Conservation (phyloP, 2,888 invertebrate genomes). For the Zhengitettix transpicula region DNA sequence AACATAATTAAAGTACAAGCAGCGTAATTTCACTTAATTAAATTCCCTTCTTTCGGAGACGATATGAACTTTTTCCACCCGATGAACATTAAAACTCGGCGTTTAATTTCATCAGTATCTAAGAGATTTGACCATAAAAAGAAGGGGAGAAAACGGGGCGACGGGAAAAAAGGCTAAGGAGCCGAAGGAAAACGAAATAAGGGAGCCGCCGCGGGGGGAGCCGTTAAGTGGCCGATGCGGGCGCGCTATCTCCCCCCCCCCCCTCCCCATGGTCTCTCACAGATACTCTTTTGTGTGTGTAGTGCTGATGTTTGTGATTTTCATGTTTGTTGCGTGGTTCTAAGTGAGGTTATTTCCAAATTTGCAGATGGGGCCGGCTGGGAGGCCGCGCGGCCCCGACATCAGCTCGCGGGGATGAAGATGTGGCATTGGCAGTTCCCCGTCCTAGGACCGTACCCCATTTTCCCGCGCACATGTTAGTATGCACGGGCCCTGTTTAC, state of each 20-base stretch:
- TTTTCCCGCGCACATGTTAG: constrained; percentile 10
- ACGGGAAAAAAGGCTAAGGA: constrained; percentile 7
- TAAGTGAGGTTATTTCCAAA: constrained; percentile 11
- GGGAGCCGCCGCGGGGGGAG: neutral
- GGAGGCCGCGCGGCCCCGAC: constrained; percentile 7
- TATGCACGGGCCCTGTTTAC: neutral
- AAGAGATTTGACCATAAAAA: constrained; percentile 33
- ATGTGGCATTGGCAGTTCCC: constrained; percentile 12
- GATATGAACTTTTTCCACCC: constrained; percentile 35
- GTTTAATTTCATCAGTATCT: constrained; percentile 35
- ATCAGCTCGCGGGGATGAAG: constrained; percentile 9
- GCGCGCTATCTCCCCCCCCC: neutral
- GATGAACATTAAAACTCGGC: constrained; percentile 34
- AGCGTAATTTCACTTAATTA: constrained; percentile 38
- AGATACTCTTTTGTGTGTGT: too few species aligned
- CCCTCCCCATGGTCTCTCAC: neutral
- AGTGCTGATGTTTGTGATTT: too few species aligned
- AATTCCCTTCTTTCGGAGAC: constrained; percentile 32
- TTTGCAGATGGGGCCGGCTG: constrained; percentile 13
- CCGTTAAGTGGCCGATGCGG: neutral
- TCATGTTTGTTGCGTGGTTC: neutral
- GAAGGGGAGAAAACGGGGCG: constrained; percentile 18
- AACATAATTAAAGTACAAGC: constrained; percentile 38
- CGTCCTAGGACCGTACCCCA: constrained; percentile 6
- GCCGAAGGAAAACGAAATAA: constrained; percentile 4